Conservation (phyloP, 2,888 invertebrate species). For the Morpho deidamia region DNA sequence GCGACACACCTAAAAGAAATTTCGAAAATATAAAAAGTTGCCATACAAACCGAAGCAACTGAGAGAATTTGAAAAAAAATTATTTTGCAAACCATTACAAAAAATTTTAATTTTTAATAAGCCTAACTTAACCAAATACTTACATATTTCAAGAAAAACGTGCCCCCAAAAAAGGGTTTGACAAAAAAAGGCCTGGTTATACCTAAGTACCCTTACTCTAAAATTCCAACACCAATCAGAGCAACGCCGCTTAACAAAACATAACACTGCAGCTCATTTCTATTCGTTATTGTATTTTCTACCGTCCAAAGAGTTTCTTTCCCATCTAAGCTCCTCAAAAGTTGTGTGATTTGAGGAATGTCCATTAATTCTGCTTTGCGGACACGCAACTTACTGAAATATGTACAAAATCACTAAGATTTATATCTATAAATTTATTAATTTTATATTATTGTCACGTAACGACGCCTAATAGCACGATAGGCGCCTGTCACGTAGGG, state of each 20-base stretch:
- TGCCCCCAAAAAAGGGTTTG: too few relatives aligned
- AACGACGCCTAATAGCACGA: too few relatives aligned
- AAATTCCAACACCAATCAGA: slow-evolving; percentile 52
- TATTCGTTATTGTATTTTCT: slow-evolving; percentile 42
- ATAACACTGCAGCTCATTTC: slow-evolving; percentile 40
- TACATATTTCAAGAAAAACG: background rate
- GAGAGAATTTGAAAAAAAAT: too few relatives aligned
- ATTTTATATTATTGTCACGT: too few relatives aligned
- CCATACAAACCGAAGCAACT: too few relatives aligned
- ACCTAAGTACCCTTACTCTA: slow-evolving; percentile 49
- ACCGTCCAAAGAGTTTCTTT: slow-evolving; percentile 51
- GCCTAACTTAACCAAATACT: background rate
- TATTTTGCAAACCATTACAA: too few relatives aligned
- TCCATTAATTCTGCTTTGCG: slow-evolving; percentile 56
- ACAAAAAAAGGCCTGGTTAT: too few relatives aligned
- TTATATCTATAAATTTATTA: too few relatives aligned
- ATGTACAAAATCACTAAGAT: background rate
- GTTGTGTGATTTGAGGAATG: slow-evolving; percentile 48
- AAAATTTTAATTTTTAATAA: background rate
- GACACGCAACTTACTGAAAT: slow-evolving; percentile 55
- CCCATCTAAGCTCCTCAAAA: slow-evolving; percentile 45
- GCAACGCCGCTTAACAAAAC: slow-evolving; percentile 49
- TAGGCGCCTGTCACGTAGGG: too few relatives aligned
- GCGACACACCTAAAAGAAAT: too few relatives aligned
- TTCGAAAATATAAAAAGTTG: too few relatives aligned